Conservation (phyloP, 2,797 vertebrate genomes). For the Gymnoscopelus braueri region DNA sequence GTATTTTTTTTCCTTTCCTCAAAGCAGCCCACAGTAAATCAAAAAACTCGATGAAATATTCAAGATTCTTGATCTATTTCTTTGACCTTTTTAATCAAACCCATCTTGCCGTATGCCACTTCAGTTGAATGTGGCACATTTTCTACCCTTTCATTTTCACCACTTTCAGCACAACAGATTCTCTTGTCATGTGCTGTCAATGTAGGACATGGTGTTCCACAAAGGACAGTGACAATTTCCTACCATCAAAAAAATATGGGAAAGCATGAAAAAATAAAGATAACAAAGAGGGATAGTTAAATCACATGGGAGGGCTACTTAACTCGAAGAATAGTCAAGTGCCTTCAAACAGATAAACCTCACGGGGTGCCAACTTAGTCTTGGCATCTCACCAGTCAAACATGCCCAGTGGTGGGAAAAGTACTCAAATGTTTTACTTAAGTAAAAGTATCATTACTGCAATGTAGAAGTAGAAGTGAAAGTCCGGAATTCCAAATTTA, state of each 20-base stretch:
- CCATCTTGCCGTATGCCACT: background rate
- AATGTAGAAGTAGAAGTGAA: no score
- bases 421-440: no score
- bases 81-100: no score
- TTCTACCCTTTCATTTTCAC: background rate
- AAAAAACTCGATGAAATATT: no score
- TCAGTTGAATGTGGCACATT: background rate
- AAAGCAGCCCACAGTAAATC: no score
- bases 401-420: no score
- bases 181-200: slow-evolving; percentile 5
- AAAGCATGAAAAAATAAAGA: background rate
- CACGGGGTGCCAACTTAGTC: background rate
- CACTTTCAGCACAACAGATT: background rate
- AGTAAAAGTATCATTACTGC: no score
- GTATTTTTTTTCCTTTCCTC: no score
- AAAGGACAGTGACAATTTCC: background rate
- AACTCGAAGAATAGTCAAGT: slow-evolving; percentile 12
- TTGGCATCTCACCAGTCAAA: slow-evolving; percentile 9
- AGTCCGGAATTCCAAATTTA: no score
- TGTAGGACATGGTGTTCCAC: slow-evolving; percentile 7
- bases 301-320: background rate
- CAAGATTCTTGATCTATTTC: no score
- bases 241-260: no score
- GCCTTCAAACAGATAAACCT: background rate
- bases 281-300: background rate